phyloP scores from a whole-genome alignment of 2,888 invertebrate genomes.

The Tenthredo distinguenda region DNA sequence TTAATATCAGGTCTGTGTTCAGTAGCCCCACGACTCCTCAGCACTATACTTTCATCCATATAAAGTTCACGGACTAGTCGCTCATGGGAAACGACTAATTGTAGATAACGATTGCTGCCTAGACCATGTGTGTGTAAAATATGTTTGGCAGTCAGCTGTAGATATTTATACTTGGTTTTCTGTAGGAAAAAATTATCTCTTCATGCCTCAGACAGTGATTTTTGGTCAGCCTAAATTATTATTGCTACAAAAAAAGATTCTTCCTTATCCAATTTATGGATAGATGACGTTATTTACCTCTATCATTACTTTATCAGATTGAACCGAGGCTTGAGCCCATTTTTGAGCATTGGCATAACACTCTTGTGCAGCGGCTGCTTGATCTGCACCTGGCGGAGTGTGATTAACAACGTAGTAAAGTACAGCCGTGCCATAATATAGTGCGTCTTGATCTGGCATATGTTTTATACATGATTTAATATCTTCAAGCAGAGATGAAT shows the following conservation, averaged over 20 bases:
- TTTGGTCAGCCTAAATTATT: conserved; percentile 49
- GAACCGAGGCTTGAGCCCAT: conserved; percentile 68
- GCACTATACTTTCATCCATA: conserved; percentile 78
- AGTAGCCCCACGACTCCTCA: conserved; percentile 70
- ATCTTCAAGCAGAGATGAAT: conserved; percentile 66
- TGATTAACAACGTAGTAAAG: conserved; percentile 76
- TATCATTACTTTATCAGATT: conserved; percentile 42
- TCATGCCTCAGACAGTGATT: not conserved
- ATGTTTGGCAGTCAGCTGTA: conserved; percentile 77
- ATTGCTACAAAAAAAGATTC: conserved; percentile 24
- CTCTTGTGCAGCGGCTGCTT: conserved; percentile 78
- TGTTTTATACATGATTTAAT: conserved; percentile 69
- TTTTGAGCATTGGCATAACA: conserved; percentile 78
- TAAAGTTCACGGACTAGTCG: conserved; percentile 78
- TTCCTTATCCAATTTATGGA: not conserved
- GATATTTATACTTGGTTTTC: conserved; percentile 79
- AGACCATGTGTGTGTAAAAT: conserved; percentile 78
- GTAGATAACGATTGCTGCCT: conserved; percentile 76
- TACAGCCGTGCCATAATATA: conserved; percentile 72
- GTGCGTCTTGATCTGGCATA: conserved; percentile 64
- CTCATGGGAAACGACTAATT: conserved; percentile 75
- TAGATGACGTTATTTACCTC: conserved; percentile 17
- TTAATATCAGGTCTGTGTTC: conserved; percentile 78
- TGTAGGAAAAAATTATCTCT: conserved; percentile 57
- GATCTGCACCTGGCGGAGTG: conserved; percentile 79